Percentiles rank a stretch among this genome's conserved stretches.
Conservation (phyloP, 2,797 vertebrate species). For the Callimico goeldii region DNA sequence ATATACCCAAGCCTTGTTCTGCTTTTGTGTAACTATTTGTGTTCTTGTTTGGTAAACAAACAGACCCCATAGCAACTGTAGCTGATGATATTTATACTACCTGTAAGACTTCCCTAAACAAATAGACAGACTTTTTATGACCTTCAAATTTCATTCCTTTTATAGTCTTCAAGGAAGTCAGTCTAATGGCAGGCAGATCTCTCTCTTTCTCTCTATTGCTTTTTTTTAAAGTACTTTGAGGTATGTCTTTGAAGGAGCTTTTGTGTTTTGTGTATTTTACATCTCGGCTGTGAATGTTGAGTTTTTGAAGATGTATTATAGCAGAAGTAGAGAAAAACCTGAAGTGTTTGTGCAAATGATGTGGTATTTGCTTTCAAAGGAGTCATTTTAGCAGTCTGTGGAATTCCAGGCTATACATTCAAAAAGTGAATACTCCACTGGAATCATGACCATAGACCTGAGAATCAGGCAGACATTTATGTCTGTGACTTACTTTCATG, state of each 20-base stretch:
- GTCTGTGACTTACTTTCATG: background rate
- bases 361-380: background rate
- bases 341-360: background rate
- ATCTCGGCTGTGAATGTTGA: background rate
- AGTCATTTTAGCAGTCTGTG: background rate
- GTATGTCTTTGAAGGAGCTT: background rate
- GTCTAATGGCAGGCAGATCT: background rate
- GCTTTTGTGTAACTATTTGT: constrained; percentile 84
- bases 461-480: background rate
- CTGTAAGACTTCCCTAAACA: constrained; percentile 84
- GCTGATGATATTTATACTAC: constrained; percentile 85
- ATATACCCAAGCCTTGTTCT: constrained; percentile 78
- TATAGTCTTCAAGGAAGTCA: constrained; percentile 56
- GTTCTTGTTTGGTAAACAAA: constrained; percentile 83
- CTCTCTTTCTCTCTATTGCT: background rate
- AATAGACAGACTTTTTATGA: constrained; percentile 76
- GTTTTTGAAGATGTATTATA: background rate
- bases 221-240: background rate
- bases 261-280: background rate
- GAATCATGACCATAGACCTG: background rate
- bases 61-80: constrained; percentile 81
- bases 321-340: background rate
- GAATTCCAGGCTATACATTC: background rate
- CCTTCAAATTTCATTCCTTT: constrained; percentile 81
- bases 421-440: background rate